Evolutionary conservation across 2,113 vertebrate genomes (phyloP), one percentile per base, ranked within the genome.

Genomic region (Thalassarche chlororhynchos): DNA sequence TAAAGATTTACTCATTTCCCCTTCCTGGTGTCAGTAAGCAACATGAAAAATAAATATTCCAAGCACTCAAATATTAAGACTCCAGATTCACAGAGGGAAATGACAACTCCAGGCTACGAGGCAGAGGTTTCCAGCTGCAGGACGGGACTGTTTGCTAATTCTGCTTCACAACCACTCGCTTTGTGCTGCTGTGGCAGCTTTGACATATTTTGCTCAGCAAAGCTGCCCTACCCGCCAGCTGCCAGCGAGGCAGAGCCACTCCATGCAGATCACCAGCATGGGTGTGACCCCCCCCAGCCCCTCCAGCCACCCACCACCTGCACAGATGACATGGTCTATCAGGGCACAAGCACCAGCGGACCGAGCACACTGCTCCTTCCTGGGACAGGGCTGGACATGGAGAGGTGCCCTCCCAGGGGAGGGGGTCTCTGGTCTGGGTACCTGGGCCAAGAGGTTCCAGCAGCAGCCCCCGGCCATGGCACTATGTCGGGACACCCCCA

Each of bases 1-100:
- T 95, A 80, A 90, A 96, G 96, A 94, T 96, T 95, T 96, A 92
- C 86, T 96, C 71, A 84, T 90, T 94, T 90, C 93, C 94, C 86
- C 84, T 95, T 84, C 91, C 94, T 49, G 11, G 79, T 55, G 31
- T 89, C 89, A 90, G 91, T 71, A 86, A 94, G 89, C 91, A 95
- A 93, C 91, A 74, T 10, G 40, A 96, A 90, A 97, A 94, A 96
- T 86, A 96, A 96, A 96, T 92, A 92, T 72, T 65, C 66, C 89
- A 36, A 84, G 80, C 18, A 8, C 71, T 96, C 84, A 36, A 44
- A 84, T 69, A 77, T 80, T 64, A 62, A 86, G 64, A 36, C 66
- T 85, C 28, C 62, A 17, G 28, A 36, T 52, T 80, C 61, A 47
- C 72, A 40, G 75, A 23, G 60, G 70, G 36, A 80, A 80, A 34